These are phyloP conservation scores for Apoda limacodes DNA, from an alignment of 2,888 invertebrate species.

Conservation along the genomic window DNA sequence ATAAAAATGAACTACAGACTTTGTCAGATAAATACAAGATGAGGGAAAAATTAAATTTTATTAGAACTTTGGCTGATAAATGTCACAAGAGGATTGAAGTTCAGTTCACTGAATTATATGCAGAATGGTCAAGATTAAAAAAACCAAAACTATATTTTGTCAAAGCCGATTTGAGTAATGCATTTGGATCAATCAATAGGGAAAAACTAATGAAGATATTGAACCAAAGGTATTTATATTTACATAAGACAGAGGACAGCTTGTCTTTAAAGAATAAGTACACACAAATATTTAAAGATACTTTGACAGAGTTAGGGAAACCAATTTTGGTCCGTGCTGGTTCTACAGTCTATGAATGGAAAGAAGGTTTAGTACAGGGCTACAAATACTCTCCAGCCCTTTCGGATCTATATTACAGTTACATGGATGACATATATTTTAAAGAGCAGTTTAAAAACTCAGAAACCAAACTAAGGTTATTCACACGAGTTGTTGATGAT, in stretches of 20 bases:
- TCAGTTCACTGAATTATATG: conserved; percentile 31
- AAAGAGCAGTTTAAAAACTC: conserved; percentile 26
- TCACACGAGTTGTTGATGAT: conserved; percentile 58
- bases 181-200: conserved; percentile 58
- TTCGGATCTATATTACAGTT: conserved; percentile 54
- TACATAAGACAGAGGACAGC: conserved; percentile 36
- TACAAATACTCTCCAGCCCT: conserved; percentile 62
- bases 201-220: conserved; percentile 42
- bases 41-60: conserved; percentile 39
- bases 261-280: conserved; percentile 34
- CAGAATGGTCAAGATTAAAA: conserved; percentile 36
- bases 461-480: conserved; percentile 33
- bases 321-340: conserved; percentile 53
- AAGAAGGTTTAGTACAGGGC: conserved; percentile 55
- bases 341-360: conserved; percentile 59
- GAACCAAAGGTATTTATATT: conserved; percentile 30
- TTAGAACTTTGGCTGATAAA: conserved; percentile 34
- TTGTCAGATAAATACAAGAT: conserved; percentile 39
- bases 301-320: conserved; percentile 41
- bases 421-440: conserved; percentile 47
- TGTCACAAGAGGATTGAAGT: conserved; percentile 33
- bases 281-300: conserved; percentile 40
- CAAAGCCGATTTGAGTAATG: conserved; percentile 58
- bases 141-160: conserved; percentile 56
- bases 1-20: conserved; percentile 33